These are phyloP conservation scores for Lasioglossum calceatum DNA, from an alignment of 2,888 invertebrate species.

Conservation along the genomic window DNA sequence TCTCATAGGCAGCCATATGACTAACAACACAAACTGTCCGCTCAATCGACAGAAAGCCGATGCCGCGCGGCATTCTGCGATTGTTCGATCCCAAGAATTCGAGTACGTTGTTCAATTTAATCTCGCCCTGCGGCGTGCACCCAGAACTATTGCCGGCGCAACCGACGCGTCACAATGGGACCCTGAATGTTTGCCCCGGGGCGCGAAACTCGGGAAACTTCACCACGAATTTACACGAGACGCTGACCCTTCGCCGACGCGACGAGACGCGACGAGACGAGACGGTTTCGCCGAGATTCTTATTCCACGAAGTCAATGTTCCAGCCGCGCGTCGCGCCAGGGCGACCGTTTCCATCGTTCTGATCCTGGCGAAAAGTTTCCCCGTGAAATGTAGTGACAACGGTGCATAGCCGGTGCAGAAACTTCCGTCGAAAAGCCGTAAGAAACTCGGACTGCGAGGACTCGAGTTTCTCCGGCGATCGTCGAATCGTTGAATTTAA, in stretches of 20 bases:
- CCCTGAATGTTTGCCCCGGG: not conserved
- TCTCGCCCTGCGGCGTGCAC: not conserved
- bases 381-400: constrained; percentile 73
- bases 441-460: constrained; percentile 63
- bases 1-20: not conserved
- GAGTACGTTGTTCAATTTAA: not conserved
- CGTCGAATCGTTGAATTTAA: constrained; percentile 71
- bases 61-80: not conserved
- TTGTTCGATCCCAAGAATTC: not conserved
- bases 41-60: constrained; percentile 1
- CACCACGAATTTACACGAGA: constrained; percentile 72
- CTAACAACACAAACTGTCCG: not conserved
- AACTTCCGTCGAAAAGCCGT: constrained; percentile 55
- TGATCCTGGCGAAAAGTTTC: constrained; percentile 67
- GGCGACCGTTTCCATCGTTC: constrained; percentile 33
- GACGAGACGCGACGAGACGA: not conserved
- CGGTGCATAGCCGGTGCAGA: constrained; percentile 19
- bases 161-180: not conserved
- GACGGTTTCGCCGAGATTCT: constrained; percentile 46
- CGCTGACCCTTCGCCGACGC: constrained; percentile 55
- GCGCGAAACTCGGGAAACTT: constrained; percentile 62
- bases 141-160: not conserved
- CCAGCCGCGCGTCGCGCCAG: not conserved
- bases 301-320: constrained; percentile 32
- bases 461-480: constrained; percentile 27